phyloP scores from a whole-genome alignment of 2,888 invertebrate genomes.

The Ypsolopha sequella region DNA sequence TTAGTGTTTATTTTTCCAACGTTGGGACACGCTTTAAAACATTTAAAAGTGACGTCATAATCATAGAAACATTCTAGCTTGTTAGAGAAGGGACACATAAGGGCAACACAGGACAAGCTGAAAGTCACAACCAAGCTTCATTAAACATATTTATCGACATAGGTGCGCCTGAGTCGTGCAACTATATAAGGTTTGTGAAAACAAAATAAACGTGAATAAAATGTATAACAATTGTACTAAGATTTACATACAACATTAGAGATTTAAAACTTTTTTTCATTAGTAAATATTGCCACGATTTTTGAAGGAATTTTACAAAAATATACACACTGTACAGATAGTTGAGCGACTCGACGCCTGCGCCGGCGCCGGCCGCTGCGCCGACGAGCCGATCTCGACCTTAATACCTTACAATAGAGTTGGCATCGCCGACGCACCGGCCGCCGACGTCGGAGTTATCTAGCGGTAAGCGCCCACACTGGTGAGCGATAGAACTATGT shows the following conservation, averaged over 20 bases:
- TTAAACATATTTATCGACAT: neutral
- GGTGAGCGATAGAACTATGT: constrained; percentile 25
- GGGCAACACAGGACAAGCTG: neutral
- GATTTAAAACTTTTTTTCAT: constrained; percentile 44
- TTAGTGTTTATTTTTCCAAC: no score
- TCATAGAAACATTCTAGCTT: no score
- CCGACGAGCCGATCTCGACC: neutral
- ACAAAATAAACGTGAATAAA: constrained; percentile 1
- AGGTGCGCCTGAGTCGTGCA: neutral
- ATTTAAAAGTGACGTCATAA: no score
- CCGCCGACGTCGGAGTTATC: constrained; percentile 5
- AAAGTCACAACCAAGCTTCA: constrained; percentile 52
- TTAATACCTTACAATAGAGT: neutral
- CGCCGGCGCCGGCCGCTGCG: constrained; percentile 33
- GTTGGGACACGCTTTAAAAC: no score
- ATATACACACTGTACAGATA: constrained; percentile 68
- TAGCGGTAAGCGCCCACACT: neutral
- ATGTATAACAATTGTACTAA: constrained; percentile 57
- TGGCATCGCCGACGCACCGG: neutral
- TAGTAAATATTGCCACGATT: constrained; percentile 59
- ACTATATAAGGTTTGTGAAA: neutral
- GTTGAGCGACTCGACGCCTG: constrained; percentile 50
- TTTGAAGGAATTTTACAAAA: constrained; percentile 63
- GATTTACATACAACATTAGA: constrained; percentile 37
- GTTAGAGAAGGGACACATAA: neutral